These are phyloP conservation scores for Terrapene triunguis DNA, from an alignment of 2,113 vertebrate genomes.

Conservation along the genomic window DNA sequence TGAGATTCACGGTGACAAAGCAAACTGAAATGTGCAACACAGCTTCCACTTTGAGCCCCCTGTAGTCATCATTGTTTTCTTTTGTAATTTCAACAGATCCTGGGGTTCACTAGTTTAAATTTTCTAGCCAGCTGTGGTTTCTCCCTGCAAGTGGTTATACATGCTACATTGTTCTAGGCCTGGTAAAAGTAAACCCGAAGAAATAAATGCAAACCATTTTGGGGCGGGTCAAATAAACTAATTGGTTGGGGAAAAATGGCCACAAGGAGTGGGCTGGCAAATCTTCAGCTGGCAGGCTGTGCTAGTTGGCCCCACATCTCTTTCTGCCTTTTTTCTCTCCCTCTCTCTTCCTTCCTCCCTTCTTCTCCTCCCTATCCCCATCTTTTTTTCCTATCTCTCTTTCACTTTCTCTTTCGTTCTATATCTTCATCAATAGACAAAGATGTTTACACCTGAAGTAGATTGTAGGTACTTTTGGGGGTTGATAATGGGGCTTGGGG, in stretches of 20 bases:
- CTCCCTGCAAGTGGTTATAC: slow-evolving; percentile 35
- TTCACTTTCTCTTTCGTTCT: background rate
- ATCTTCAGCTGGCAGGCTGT: slow-evolving; percentile 77
- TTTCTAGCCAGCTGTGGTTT: slow-evolving; percentile 79
- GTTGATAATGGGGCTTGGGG: slow-evolving; percentile 64
- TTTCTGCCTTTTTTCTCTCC: slow-evolving; percentile 42
- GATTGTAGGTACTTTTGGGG: slow-evolving; percentile 82
- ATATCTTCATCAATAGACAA: slow-evolving; percentile 77
- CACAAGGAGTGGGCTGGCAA: slow-evolving; percentile 28
- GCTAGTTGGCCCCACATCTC: slow-evolving; percentile 75
- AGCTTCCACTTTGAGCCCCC: slow-evolving; percentile 82
- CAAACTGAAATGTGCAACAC: slow-evolving; percentile 60
- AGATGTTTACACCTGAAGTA: slow-evolving; percentile 88
- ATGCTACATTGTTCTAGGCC: slow-evolving; percentile 24
- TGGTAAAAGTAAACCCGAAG: slow-evolving; percentile 48
- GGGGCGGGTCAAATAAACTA: slow-evolving; percentile 11
- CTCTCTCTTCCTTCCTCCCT: background rate
- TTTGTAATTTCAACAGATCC: slow-evolving; percentile 61
- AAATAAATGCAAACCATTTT: slow-evolving; percentile 49
- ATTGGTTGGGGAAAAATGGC: slow-evolving; percentile 6
- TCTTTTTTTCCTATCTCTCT: background rate
- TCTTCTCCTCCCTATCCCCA: background rate
- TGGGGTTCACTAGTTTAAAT: slow-evolving; percentile 78
- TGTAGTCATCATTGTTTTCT: slow-evolving; percentile 67
- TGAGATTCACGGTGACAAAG: slow-evolving; percentile 53